Conservation (phyloP, 2,888 invertebrate species). For the Galeruca laticollis region DNA sequence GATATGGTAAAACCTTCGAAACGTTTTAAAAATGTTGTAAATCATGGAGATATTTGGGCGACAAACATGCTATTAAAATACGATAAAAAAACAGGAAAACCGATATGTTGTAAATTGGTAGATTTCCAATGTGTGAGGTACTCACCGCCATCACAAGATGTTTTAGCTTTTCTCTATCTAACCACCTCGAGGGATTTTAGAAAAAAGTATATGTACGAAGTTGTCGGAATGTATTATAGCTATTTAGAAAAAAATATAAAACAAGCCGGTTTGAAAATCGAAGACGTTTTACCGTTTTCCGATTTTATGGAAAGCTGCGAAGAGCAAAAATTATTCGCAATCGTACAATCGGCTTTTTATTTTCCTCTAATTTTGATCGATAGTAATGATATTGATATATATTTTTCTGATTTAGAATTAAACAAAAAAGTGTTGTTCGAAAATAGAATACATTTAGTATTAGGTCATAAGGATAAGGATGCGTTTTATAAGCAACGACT, state of each 20-base stretch:
- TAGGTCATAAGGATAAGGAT: conserved; percentile 52
- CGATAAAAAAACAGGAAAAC: conserved; percentile 46
- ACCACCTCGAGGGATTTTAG: conserved; percentile 58
- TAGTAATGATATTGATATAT: conserved; percentile 49
- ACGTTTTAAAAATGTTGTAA: conserved; percentile 69
- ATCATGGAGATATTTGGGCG: conserved; percentile 75
- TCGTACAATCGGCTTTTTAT: conserved; percentile 57
- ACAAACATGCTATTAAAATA: conserved; percentile 68
- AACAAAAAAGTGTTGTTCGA: conserved; percentile 53
- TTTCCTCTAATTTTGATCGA: conserved; percentile 58
- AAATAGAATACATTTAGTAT: conserved; percentile 56
- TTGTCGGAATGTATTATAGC: conserved; percentile 60
- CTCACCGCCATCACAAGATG: conserved; percentile 76
- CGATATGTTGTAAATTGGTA: conserved; percentile 59
- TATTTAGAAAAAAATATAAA: conserved; percentile 56
- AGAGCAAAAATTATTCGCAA: conserved; percentile 58
- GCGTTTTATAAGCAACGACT: conserved; percentile 50
- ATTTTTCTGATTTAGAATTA: conserved; percentile 51
- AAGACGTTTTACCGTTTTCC: conserved; percentile 54
- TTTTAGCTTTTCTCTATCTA: conserved; percentile 64
- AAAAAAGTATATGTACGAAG: conserved; percentile 52
- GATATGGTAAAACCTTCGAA: conserved; percentile 60
- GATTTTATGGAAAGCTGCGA: conserved; percentile 60
- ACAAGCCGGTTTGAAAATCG: conserved; percentile 49
- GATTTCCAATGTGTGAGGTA: conserved; percentile 67